These are phyloP conservation scores for Heterotilapia buettikoferi DNA, from an alignment of 2,113 vertebrate species.

Conservation along the genomic window DNA sequence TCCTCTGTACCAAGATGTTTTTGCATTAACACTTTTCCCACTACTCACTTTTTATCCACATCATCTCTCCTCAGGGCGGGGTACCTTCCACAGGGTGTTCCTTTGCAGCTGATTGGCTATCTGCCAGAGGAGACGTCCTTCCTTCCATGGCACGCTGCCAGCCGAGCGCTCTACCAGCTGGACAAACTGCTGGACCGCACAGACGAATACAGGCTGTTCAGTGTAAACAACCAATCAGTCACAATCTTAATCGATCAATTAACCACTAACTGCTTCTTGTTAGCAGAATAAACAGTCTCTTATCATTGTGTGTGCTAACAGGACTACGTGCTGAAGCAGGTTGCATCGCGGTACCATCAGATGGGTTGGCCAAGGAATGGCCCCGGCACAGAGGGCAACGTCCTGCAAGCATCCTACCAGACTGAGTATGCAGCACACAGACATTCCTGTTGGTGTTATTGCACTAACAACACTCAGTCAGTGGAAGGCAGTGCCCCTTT, in stretches of 20 bases:
- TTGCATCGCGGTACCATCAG: conserved; percentile 87
- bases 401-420: conserved; percentile 87
- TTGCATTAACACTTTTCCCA: background rate
- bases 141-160: conserved; percentile 96
- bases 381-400: conserved; percentile 73
- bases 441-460: background rate
- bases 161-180: conserved; percentile 89
- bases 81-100: conserved; percentile 91
- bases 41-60: background rate
- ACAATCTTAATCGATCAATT: background rate
- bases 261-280: background rate
- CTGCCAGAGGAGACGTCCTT: conserved; percentile 92
- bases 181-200: conserved; percentile 96
- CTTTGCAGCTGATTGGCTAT: conserved; percentile 91
- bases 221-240: conserved; percentile 68
- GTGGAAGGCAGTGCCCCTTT: background rate
- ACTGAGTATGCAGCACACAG: conserved; percentile 77
- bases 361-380: conserved; percentile 86
- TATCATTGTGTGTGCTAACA: conserved; percentile 35
- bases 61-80: conserved; percentile 77
- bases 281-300: background rate
- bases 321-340: conserved; percentile 95
- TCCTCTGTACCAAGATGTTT: background rate
- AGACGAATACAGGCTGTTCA: conserved; percentile 93
- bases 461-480: background rate